These are phyloP conservation scores for Lethocerus indicus DNA, from an alignment of 1,140 invertebrate species.

Conservation along the genomic window DNA sequence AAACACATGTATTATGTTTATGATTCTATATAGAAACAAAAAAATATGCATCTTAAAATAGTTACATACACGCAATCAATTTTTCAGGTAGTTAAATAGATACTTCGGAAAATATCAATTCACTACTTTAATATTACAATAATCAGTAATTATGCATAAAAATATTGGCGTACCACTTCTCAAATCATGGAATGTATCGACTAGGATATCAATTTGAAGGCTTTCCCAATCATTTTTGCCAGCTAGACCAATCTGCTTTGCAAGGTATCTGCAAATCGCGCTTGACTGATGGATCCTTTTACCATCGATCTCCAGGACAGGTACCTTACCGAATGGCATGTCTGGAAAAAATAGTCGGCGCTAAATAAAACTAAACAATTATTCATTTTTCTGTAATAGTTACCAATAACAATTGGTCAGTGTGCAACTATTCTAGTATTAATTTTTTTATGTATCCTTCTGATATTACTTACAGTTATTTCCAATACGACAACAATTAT, in stretches of 20 bases:
- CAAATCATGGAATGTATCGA: slow-evolving; percentile 22
- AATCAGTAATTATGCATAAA: background rate
- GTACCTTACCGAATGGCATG: slow-evolving; percentile 33
- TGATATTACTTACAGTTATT: too few species aligned
- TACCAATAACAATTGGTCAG: too few species aligned
- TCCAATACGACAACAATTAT: too few species aligned
- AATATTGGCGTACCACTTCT: slow-evolving; percentile 21
- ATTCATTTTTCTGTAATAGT: too few species aligned
- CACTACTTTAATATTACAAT: background rate
- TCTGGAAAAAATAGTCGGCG: slow-evolving; percentile 19
- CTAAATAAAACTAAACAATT: too few species aligned
- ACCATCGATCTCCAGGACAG: slow-evolving; percentile 35
- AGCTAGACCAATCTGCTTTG: slow-evolving; percentile 28
- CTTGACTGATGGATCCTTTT: slow-evolving; percentile 28
- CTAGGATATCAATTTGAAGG: slow-evolving; percentile 26
- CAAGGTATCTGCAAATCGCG: slow-evolving; percentile 34
- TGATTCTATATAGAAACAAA: too few species aligned
- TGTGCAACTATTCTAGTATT: too few species aligned
- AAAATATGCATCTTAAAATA: background rate
- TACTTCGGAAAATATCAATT: background rate
- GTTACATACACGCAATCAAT: too few species aligned
- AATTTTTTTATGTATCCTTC: too few species aligned
- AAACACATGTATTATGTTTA: too few species aligned
- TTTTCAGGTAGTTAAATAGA: background rate
- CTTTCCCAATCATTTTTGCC: slow-evolving; percentile 37